Conservation (phyloP, 2,113 vertebrate species). For the Trinectes maculatus region DNA sequence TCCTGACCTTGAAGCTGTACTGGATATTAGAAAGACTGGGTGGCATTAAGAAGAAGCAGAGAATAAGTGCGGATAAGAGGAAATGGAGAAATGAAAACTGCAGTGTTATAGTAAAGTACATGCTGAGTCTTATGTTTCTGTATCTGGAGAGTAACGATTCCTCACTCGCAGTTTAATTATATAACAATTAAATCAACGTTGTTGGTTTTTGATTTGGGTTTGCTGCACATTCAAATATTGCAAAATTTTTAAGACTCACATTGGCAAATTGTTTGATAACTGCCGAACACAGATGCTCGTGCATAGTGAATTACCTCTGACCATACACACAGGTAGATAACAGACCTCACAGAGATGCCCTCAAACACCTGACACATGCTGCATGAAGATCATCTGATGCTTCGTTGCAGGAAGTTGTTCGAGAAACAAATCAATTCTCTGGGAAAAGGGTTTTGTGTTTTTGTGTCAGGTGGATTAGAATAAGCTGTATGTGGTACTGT, state of each 20-base stretch:
- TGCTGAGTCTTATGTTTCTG: not conserved
- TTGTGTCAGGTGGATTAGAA: conserved; percentile 29
- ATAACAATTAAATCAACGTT: not conserved
- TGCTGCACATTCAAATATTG: conserved; percentile 5
- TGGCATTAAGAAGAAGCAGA: conserved; percentile 34
- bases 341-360: not conserved
- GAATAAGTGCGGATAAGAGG: conserved; percentile 33
- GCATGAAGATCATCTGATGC: conserved; percentile 12
- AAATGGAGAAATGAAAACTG: conserved; percentile 29
- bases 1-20: conserved; percentile 63
- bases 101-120: not conserved
- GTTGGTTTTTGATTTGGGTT: conserved; percentile 25
- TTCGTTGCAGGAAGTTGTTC: not conserved
- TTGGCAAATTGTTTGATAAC: conserved; percentile 39
- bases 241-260: conserved; percentile 23
- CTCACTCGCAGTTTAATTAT: conserved; percentile 31
- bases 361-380: not conserved
- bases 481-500: not conserved
- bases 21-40: conserved; percentile 38
- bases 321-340: not conserved
- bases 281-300: conserved; percentile 17
- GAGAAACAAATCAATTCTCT: not conserved
- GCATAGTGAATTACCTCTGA: conserved; percentile 6
- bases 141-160: conserved; percentile 18
- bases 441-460: conserved; percentile 6